A percentile compares a stretch with the other conserved stretches of the same genome.
Conservation (phyloP, 2,888 invertebrate species). For the Apotomis betuletana region DNA sequence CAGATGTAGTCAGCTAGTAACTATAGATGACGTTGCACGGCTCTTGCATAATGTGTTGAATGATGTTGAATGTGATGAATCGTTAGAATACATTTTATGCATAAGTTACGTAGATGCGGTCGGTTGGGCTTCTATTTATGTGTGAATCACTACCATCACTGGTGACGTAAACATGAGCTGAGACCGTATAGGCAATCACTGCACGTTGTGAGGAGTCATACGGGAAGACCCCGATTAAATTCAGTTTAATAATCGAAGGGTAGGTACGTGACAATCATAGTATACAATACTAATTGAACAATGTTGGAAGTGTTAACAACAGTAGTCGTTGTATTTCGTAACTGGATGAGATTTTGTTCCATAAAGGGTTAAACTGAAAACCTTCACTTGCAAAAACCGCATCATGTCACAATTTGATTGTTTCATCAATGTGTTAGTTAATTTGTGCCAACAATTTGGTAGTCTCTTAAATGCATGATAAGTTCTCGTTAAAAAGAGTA, state of each 20-base stretch:
- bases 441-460: too few species aligned
- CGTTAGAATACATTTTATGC: constrained; percentile 21
- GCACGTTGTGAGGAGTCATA: not conserved
- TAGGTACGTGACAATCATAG: not conserved
- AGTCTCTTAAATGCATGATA: not conserved
- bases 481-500: not conserved
- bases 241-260: too few species aligned
- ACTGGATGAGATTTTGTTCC: too few species aligned
- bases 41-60: not conserved
- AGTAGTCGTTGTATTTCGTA: not conserved
- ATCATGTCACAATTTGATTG: too few species aligned
- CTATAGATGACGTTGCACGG: not conserved
- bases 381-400: too few species aligned
- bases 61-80: constrained; percentile 14
- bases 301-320: not conserved
- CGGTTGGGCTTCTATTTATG: constrained; percentile 2
- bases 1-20: not conserved
- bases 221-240: constrained; percentile 3
- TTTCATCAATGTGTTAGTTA: too few species aligned
- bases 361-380: too few species aligned
- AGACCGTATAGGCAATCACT: not conserved
- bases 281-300: too few species aligned
- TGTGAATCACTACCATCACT: constrained; percentile 29
- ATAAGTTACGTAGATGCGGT: constrained; percentile 20
- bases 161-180: constrained; percentile 3